Evolutionary conservation across 2,888 invertebrate species (phyloP).

Genomic region (Cephalotes varians): DNA sequence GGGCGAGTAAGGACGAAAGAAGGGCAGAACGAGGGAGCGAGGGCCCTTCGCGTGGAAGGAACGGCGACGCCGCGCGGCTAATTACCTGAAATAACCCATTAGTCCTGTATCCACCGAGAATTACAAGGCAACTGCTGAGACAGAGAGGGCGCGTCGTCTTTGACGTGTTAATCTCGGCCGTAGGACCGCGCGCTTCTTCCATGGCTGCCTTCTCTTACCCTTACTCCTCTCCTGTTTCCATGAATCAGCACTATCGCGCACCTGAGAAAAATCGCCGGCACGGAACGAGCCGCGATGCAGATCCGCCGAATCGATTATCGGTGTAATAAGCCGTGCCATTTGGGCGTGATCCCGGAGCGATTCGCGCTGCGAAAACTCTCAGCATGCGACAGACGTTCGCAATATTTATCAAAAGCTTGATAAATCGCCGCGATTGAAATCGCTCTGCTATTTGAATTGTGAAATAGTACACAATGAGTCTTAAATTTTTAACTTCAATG

Average conservation of each 20-base stretch:
- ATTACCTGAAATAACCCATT: conserved; percentile 84
- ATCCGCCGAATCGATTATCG: conserved; percentile 52
- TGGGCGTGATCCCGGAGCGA: conserved; percentile 22
- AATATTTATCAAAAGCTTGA: background rate
- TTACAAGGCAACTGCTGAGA: conserved; percentile 73
- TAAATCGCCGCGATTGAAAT: background rate
- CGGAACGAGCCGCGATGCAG: conserved; percentile 47
- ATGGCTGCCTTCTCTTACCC: conserved; percentile 43
- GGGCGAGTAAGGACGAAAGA: background rate
- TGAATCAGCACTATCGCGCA: conserved; percentile 83
- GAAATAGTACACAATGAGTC: too few relatives aligned
- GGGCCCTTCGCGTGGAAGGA: conserved; percentile 62
- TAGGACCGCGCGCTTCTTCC: conserved; percentile 46
- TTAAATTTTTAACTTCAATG: background rate
- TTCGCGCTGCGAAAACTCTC: conserved; percentile 28
- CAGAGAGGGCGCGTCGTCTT: conserved; percentile 77
- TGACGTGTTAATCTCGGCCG: conserved; percentile 82
- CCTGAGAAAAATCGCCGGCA: conserved; percentile 76
- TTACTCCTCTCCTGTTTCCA: conserved; percentile 73
- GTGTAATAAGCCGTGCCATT: conserved; percentile 47
- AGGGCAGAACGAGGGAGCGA: conserved; percentile 40
- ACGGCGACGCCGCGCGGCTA: conserved; percentile 74
- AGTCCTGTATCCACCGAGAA: conserved; percentile 80
- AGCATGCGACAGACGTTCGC: background rate
- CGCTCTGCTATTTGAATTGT: background rate